phyloP scores from a whole-genome alignment of 2,113 vertebrate genomes.

The Nasalis larvatus region DNA sequence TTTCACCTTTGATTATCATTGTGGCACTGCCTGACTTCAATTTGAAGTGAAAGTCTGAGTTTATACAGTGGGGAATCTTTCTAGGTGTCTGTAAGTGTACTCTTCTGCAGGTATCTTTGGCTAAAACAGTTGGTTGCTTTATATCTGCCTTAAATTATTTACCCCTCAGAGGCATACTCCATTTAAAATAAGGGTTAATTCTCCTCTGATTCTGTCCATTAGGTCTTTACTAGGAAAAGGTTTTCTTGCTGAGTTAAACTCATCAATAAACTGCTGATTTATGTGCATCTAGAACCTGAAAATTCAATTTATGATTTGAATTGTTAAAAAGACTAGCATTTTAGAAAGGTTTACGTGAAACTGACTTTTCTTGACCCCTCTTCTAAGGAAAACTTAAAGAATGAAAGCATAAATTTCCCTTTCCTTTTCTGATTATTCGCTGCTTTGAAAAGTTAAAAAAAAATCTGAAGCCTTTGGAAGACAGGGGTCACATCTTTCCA shows the following conservation, averaged over 20 bases:
- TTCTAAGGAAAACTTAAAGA: constrained; percentile 34
- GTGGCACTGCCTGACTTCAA: not conserved
- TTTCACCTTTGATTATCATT: not conserved
- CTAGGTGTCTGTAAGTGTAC: not conserved
- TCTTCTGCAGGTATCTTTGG: not conserved
- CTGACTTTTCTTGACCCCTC: not conserved
- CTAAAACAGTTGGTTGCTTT: not conserved
- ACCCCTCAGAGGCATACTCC: not conserved
- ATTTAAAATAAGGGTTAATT: not conserved
- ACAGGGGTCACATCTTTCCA: not conserved
- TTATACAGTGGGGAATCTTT: not conserved
- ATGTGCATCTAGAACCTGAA: not conserved
- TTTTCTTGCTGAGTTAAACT: not conserved
- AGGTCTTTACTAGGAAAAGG: not conserved
- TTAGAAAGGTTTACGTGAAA: not conserved
- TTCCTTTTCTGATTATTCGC: not conserved
- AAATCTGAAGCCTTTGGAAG: not conserved
- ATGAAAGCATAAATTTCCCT: not conserved
- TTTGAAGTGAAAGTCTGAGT: not conserved
- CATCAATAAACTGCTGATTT: not conserved
- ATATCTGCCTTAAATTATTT: not conserved
- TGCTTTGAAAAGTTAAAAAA: not conserved
- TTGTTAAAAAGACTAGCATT: not conserved
- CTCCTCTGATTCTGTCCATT: not conserved
- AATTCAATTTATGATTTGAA: not conserved